Evolutionary conservation across 2,797 vertebrate species (phyloP).

Genomic region (Gorsachius magnificus): DNA sequence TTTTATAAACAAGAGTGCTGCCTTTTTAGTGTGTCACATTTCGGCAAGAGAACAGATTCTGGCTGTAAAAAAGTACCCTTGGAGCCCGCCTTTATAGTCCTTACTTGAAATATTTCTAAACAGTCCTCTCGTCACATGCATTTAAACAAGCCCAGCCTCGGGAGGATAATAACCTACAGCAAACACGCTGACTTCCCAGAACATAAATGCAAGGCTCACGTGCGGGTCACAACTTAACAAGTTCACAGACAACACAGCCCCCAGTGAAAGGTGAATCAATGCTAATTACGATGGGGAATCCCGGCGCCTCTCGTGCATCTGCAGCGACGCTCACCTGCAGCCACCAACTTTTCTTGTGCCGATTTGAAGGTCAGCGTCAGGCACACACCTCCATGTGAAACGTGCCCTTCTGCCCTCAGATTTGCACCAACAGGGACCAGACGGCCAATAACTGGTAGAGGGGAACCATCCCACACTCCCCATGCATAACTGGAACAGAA

Average conservation of each 20-base stretch:
- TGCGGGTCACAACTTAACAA: slow-evolving; percentile 39
- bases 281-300: not conserved
- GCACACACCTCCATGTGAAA: not conserved
- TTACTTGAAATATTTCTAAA: slow-evolving; percentile 37
- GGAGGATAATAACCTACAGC: not conserved
- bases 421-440: not conserved
- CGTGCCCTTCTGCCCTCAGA: not conserved
- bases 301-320: not conserved
- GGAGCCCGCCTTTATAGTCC: slow-evolving; percentile 19
- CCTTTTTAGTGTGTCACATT: slow-evolving; percentile 33
- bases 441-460: not conserved
- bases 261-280: not conserved
- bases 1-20: not conserved
- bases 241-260: not conserved
- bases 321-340: not conserved
- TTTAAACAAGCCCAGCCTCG: slow-evolving; percentile 42
- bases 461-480: not conserved
- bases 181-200: not conserved
- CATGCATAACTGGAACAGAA: not conserved
- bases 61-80: slow-evolving; percentile 37
- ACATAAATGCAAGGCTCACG: not conserved
- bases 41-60: slow-evolving; percentile 18
- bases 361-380: not conserved
- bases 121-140: slow-evolving; percentile 24
- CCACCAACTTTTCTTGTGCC: not conserved